Evolutionary conservation across 2,113 vertebrate species (phyloP).

Genomic region (Pongo abelii): DNA sequence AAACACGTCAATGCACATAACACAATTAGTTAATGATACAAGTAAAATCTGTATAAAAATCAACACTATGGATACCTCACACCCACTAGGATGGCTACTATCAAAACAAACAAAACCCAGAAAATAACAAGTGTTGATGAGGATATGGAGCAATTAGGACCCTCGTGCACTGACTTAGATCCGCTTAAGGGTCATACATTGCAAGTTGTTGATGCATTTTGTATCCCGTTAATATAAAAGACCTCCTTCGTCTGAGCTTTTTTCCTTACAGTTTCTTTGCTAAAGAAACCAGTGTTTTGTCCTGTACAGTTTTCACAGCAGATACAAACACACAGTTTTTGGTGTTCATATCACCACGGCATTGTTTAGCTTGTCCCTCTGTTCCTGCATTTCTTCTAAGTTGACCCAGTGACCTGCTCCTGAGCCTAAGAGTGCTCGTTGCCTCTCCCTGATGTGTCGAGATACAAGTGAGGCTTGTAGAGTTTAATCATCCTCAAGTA

Average conservation of each 20-base stretch:
- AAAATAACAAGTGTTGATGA: neutral
- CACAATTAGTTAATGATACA: neutral
- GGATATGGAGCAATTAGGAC: neutral
- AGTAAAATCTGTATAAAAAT: neutral
- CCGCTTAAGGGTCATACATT: neutral
- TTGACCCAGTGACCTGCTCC: too few species aligned
- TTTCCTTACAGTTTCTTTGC: neutral
- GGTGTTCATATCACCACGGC: rapidly evolving
- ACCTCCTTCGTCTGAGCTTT: neutral
- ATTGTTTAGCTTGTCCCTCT: neutral
- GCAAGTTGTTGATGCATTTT: neutral
- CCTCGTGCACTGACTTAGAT: neutral
- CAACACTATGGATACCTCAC: neutral
- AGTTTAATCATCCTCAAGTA: neutral
- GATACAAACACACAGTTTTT: neutral
- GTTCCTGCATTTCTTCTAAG: neutral
- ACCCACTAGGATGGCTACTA: neutral
- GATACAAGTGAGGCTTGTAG: neutral
- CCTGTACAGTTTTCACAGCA: too few species aligned
- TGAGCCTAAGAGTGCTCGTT: neutral
- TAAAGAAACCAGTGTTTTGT: neutral
- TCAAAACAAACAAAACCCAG: neutral
- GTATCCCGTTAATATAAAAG: neutral
- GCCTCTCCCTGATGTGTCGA: neutral
- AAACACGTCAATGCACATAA: neutral